A percentile compares a stretch with the other conserved stretches of the same genome.
Evolutionary conservation across 2,888 invertebrate genomes (phyloP).

Genomic region (Microchrysa polita): DNA sequence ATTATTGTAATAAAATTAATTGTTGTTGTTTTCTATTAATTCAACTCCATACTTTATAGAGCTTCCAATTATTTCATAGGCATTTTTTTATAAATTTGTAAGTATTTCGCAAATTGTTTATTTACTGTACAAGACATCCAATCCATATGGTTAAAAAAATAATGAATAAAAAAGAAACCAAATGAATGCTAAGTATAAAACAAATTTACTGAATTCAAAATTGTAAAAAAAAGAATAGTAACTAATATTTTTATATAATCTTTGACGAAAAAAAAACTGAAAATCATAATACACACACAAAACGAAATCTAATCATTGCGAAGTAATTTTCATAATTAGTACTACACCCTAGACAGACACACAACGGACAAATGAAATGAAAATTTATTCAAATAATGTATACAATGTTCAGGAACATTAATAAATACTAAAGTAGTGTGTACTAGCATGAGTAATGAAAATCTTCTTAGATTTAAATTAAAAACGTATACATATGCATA

Average conservation of each 20-base stretch:
- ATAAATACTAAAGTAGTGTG: neutral
- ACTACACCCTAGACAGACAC: conserved; percentile 25
- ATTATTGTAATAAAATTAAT: too few species aligned
- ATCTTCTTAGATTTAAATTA: conserved; percentile 20
- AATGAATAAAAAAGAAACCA: neutral
- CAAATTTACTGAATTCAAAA: conserved; percentile 25
- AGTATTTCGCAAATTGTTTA: neutral
- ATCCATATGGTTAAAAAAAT: neutral
- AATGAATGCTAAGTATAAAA: conserved; percentile 33
- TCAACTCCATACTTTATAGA: neutral
- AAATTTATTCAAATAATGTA: conserved; percentile 18
- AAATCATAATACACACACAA: conserved; percentile 5
- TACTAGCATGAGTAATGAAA: neutral
- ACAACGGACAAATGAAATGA: neutral
- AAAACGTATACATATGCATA: too few species aligned
- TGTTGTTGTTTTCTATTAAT: neutral
- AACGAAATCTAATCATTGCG: neutral
- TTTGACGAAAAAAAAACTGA: conserved; percentile 39
- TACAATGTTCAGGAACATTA: conserved; percentile 22
- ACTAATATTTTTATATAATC: conserved; percentile 50
- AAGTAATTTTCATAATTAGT: neutral
- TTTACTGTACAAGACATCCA: neutral
- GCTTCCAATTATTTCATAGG: conserved; percentile 2
- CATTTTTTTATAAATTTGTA: neutral
- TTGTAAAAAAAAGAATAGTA: conserved; percentile 28